A percentile compares a stretch with the other conserved stretches of the same genome.
Conservation (phyloP, 2,113 vertebrate genomes). For the Suncus etruscus region DNA sequence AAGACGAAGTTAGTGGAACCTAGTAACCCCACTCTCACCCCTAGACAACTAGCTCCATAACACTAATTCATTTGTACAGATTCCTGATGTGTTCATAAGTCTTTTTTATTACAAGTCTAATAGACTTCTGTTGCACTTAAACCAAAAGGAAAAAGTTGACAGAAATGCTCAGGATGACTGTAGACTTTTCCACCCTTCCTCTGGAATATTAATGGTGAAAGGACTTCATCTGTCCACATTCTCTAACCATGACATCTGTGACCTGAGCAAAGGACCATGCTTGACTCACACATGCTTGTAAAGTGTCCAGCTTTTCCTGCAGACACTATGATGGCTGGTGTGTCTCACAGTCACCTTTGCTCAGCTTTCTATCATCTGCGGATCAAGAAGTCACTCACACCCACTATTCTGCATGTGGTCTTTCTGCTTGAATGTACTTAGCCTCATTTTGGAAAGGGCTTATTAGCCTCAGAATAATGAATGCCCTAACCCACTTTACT, state of each 20-base stretch:
- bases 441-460: constrained; percentile 38
- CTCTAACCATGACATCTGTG: constrained; percentile 59
- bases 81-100: constrained; percentile 67
- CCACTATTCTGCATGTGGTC: not conserved
- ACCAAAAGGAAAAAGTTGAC: constrained; percentile 14
- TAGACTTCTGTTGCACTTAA: constrained; percentile 60
- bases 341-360: constrained; percentile 57
- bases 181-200: not conserved
- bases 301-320: constrained; percentile 56
- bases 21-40: constrained; percentile 76
- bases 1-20: constrained; percentile 80
- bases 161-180: constrained; percentile 47
- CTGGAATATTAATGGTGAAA: constrained; percentile 25
- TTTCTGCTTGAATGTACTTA: constrained; percentile 45
- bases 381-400: constrained; percentile 47
- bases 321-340: constrained; percentile 51
- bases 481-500: constrained; percentile 52
- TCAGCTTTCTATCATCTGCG: constrained; percentile 65
- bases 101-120: constrained; percentile 77
- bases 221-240: constrained; percentile 59
- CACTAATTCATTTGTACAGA: constrained; percentile 78
- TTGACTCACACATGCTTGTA: constrained; percentile 70
- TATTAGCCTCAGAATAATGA: constrained; percentile 55
- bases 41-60: constrained; percentile 61
- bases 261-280: constrained; percentile 74